Percentiles rank a stretch among this genome's conserved stretches.
These are phyloP conservation scores for Cerastis rubricosa DNA, from an alignment of 2,888 invertebrate genomes.

Conservation along the genomic window DNA sequence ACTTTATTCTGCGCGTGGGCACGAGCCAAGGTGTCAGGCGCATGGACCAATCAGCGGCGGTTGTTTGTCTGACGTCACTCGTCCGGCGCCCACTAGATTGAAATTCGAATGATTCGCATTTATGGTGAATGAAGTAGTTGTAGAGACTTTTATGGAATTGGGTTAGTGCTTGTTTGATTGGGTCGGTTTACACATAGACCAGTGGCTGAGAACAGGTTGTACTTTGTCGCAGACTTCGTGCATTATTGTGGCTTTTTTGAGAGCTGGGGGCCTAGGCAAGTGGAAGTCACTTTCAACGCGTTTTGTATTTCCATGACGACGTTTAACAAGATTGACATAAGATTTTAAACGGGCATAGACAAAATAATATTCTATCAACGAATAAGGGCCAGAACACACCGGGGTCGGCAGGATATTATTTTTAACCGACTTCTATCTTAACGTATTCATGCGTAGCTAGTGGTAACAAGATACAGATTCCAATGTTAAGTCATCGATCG, in stretches of 20 bases:
- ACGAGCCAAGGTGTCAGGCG: slow-evolving; percentile 66
- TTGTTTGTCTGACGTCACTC: slow-evolving; percentile 65
- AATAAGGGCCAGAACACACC: no score
- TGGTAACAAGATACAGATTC: no score
- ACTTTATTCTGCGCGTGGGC: slow-evolving; percentile 68
- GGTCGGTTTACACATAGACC: slow-evolving; percentile 16
- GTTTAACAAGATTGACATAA: not conserved
- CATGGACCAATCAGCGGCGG: slow-evolving; percentile 57
- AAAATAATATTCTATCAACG: no score
- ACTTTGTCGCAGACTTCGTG: not conserved
- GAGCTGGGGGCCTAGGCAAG: not conserved
- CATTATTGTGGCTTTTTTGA: not conserved
- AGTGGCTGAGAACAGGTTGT: not conserved
- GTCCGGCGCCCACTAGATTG: slow-evolving; percentile 63
- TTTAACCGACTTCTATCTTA: no score
- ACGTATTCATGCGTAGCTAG: no score
- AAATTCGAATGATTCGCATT: slow-evolving; percentile 61
- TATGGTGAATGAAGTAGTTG: slow-evolving; percentile 64
- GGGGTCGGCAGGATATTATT: no score
- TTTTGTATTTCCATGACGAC: not conserved
- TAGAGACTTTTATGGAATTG: slow-evolving; percentile 50
- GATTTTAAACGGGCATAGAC: no score
- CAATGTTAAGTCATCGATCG: no score
- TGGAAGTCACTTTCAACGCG: not conserved
- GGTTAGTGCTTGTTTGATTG: slow-evolving; percentile 44